Evolutionary conservation across 2,113 vertebrate species (phyloP), one percentile per base, ranked within the genome.

Genomic region (Colaptes auratus): DNA sequence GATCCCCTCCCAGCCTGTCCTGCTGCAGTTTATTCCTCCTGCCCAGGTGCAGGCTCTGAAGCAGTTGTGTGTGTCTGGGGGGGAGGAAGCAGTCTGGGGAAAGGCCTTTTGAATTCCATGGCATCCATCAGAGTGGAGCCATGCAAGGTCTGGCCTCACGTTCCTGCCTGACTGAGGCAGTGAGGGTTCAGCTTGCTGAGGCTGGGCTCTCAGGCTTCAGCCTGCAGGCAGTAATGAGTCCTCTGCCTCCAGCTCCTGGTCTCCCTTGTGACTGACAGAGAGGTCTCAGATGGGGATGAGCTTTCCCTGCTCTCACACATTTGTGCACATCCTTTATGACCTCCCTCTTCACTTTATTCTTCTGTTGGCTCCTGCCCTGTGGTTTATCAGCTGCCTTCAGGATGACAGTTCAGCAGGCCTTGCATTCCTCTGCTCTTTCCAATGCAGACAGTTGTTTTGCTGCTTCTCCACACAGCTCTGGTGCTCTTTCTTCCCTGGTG

Each of bases 71-170:
- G 52, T 74, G 52, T 86, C 83, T 42, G 27, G 48, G 28, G 86
- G 79, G 53, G 89, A 82, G 36, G 25, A 84, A 84, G 39, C 46
- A 66, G 16, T 50, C 23, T 13, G 19, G 76, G 72, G 35, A 89
- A 91, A 79, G 79, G 39, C 82, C 61, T 72, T 82, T 92, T 69
- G 76, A 76, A 92, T 92, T 89, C 82, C 61, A 27, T 72, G 35
- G 23, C 8, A 30, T 75, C 67, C 50, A 31, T 82, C 82, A 82
- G 7, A 59, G n/a, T 80, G 27, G 52, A 89, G 65, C 93, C 82
- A 65, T 12, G 5, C 67, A 61, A 39, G 42, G 20, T 59, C 93
- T 94, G 58, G 27, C 76, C 73, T 13, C 48, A 53, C 60, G 61
- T 23, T 93, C n/a, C 69, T 88, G 4, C 75, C 72, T 69, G 90